These are phyloP conservation scores for Coracias cyanogaster DNA, from an alignment of 2,797 vertebrate genomes.

Conservation along the genomic window DNA sequence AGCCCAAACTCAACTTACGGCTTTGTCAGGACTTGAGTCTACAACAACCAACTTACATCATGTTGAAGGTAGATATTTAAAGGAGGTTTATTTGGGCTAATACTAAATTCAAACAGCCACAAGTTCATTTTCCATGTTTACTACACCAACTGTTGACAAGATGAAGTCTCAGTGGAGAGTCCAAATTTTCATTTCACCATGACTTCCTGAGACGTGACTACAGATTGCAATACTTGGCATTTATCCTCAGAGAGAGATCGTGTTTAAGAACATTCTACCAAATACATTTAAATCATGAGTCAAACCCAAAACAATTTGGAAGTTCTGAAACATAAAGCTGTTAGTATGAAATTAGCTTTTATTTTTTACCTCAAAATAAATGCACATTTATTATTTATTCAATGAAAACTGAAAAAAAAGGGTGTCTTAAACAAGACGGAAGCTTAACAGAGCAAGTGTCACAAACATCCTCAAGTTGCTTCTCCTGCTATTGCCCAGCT, in stretches of 20 bases:
- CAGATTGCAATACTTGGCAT: constrained; percentile 12
- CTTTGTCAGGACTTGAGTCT: background rate
- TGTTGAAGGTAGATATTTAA: constrained; percentile 22
- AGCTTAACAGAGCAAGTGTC: constrained; percentile 27
- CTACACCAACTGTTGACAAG: constrained; percentile 35
- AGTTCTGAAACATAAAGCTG: constrained; percentile 66
- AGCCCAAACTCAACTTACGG: background rate
- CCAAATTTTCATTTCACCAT: constrained; percentile 13
- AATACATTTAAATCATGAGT: constrained; percentile 26
- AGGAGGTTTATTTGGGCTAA: constrained; percentile 62
- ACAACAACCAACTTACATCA: constrained; percentile 65
- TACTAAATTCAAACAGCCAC: constrained; percentile 58
- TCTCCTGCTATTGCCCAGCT: background rate
- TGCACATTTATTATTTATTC: constrained; percentile 73
- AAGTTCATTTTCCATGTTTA: constrained; percentile 48
- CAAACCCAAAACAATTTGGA: constrained; percentile 25
- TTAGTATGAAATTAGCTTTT: constrained; percentile 84
- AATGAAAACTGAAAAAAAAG: constrained; percentile 66
- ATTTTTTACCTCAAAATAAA: constrained; percentile 83
- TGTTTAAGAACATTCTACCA: constrained; percentile 29
- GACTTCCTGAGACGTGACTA: constrained; percentile 20
- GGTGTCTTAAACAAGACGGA: constrained; percentile 20
- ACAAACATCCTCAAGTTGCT: background rate
- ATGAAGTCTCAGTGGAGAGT: constrained; percentile 33
- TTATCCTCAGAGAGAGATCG: background rate